These are phyloP conservation scores for Brenthis hecate DNA, from an alignment of 2,888 invertebrate species.

Conservation along the genomic window DNA sequence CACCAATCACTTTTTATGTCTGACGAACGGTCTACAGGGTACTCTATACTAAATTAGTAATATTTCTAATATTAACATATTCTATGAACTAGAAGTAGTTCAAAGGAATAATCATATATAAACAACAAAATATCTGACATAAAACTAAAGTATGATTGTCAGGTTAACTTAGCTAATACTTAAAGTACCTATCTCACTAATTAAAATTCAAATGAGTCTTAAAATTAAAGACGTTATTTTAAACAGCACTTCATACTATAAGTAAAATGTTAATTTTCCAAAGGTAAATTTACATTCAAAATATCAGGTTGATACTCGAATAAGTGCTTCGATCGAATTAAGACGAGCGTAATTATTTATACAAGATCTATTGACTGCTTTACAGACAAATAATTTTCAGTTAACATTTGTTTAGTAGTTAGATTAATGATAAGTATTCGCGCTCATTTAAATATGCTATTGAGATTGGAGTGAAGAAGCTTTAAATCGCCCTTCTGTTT, in stretches of 20 bases:
- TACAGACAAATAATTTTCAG: constrained; percentile 5
- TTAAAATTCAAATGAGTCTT: no score
- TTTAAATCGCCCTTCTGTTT: no score
- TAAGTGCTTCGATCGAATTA: constrained; percentile 3
- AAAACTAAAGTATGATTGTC: no score
- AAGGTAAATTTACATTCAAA: constrained; percentile 2
- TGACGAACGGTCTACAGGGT: no score
- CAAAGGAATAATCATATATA: no score
- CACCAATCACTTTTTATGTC: no score
- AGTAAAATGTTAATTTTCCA: background rate
- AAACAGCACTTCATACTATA: background rate
- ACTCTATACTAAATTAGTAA: no score
- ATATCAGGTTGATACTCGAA: background rate
- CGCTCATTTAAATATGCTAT: background rate
- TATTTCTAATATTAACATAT: no score
- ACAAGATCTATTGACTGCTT: constrained; percentile 8
- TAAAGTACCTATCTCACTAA: no score
- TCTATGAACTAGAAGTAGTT: no score
- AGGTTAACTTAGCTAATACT: no score
- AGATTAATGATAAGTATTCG: background rate
- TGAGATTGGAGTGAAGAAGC: background rate
- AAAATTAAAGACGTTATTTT: background rate
- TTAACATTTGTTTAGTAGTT: constrained; percentile 6
- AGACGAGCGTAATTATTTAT: constrained; percentile 12
- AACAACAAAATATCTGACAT: no score